Percentiles rank a stretch among this genome's conserved stretches.
These are phyloP conservation scores for Lagria hirta DNA, from an alignment of 2,888 invertebrate genomes.

Conservation along the genomic window DNA sequence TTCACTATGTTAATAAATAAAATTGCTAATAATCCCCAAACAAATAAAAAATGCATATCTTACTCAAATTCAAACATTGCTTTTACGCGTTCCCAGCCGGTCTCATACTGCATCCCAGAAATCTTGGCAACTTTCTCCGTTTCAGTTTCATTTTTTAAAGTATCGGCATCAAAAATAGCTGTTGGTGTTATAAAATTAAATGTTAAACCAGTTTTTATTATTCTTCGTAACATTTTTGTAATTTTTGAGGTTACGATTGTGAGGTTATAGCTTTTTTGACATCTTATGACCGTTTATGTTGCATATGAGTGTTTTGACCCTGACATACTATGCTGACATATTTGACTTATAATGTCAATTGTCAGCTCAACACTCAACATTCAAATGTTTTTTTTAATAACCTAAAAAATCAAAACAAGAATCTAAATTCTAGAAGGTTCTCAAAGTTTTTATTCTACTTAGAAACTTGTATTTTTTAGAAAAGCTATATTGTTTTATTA, in stretches of 20 bases:
- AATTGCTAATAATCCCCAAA: conserved; percentile 1
- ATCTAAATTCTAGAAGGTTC: too few species aligned
- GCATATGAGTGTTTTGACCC: too few species aligned
- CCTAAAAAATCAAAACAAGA: too few species aligned
- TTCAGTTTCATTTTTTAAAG: conserved; percentile 29
- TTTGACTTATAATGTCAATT: too few species aligned
- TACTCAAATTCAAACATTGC: conserved; percentile 57
- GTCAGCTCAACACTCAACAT: too few species aligned
- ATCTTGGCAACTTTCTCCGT: conserved; percentile 34
- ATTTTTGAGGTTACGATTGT: conserved; percentile 2
- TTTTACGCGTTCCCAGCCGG: conserved; percentile 58
- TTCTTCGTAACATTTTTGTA: conserved; percentile 16
- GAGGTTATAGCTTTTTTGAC: conserved; percentile 7
- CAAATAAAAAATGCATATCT: conserved; percentile 35
- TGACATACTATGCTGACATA: too few species aligned
- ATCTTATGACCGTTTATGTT: too few species aligned
- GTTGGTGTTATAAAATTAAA: background rate
- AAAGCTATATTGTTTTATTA: too few species aligned
- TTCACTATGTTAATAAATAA: conserved; percentile 57
- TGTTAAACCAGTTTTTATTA: background rate
- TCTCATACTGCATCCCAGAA: conserved; percentile 36
- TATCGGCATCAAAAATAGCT: conserved; percentile 21
- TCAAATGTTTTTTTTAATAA: too few species aligned
- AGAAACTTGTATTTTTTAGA: too few species aligned
- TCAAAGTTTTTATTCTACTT: too few species aligned